Base-by-base conservation (phyloP, 2,113 vertebrate genomes). In the Sprattus sprattus region DNA sequence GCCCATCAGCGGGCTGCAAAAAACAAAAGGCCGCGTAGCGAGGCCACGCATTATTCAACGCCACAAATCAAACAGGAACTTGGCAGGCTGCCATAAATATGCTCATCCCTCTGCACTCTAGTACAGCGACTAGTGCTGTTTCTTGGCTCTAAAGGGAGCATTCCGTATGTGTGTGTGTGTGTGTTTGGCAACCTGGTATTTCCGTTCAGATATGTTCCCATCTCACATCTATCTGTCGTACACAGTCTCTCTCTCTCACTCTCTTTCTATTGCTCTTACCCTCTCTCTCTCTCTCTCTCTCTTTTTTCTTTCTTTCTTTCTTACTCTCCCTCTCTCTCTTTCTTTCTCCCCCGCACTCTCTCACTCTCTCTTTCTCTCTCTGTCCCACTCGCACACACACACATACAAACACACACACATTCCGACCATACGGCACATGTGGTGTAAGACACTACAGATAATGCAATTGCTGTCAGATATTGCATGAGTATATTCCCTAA, bases 11-110 rank as follows among this genome's bases (percentile, higher is more conserved):
- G 89, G 91, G 86, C 90, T 85, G 86, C 88, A 91, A 88, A 82
- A 90, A 93, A 88, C 86, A 93, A 93, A 93, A 92, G 91, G 89
- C 92, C 91, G 28, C 87, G 87, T 87, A 86, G 87, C 85, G 84
- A 87, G 89, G 25, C 89, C 89, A 87, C 85, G 86, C 89, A 60
- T 83, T 87, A 84, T 90, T 85, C 84, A 86, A 85, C 25, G 89
- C 91, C 90, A 82, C 82, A 93, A 93, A 89, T 93, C 91, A 89
- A 92, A 91, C 92, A 91, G 91, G 91, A 89, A 88, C 82, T 89
- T 94, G 93, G 92, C 92, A 71, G 52, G 20, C 78, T 82, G 90
- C 91, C 94, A 93, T 82, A 9, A 28, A 60, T 86, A 57, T 75
- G 85, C 54, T 82, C 67, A 64, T 67, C 81, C 20, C 82, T 39